A percentile compares a stretch with the other conserved stretches of the same genome.
Conservation (phyloP, 2,888 invertebrate species). For the Epicampocera succincta region DNA sequence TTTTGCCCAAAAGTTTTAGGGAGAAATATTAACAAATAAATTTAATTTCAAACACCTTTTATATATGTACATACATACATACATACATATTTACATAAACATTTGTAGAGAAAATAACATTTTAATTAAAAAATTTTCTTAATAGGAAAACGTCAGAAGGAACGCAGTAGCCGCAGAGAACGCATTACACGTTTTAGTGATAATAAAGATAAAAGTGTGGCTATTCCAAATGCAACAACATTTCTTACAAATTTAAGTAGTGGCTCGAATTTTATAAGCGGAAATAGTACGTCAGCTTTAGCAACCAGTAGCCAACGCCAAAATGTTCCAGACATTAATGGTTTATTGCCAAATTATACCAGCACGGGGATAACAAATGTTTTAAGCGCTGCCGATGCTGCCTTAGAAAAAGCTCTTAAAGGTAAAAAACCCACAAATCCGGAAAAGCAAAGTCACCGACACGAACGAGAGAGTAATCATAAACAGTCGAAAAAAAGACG, state of each 20-base stretch:
- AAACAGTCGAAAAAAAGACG: conserved; percentile 36
- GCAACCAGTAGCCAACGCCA: conserved; percentile 22
- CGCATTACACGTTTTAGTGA: conserved; percentile 81
- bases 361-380: conserved; percentile 65
- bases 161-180: conserved; percentile 75
- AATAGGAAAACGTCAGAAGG: conserved; percentile 78
- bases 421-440: conserved; percentile 41
- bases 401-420: conserved; percentile 73
- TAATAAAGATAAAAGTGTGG: conserved; percentile 77
- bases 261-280: conserved; percentile 16
- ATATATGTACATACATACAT: no score
- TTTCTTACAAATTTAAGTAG: conserved; percentile 73
- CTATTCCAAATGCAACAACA: conserved; percentile 66
- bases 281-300: conserved; percentile 26
- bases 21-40: no score
- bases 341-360: conserved; percentile 41
- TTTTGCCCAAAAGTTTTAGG: no score
- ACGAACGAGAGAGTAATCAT: conserved; percentile 27
- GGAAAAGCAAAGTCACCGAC: conserved; percentile 30
- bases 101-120: background rate
- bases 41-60: no score
- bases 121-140: conserved; percentile 49
- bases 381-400: conserved; percentile 75
- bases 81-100: no score
- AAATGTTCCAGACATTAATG: conserved; percentile 57